These are phyloP conservation scores for Thamnophis sirtalis DNA, from an alignment of 2,113 vertebrate species.

Conservation along the genomic window DNA sequence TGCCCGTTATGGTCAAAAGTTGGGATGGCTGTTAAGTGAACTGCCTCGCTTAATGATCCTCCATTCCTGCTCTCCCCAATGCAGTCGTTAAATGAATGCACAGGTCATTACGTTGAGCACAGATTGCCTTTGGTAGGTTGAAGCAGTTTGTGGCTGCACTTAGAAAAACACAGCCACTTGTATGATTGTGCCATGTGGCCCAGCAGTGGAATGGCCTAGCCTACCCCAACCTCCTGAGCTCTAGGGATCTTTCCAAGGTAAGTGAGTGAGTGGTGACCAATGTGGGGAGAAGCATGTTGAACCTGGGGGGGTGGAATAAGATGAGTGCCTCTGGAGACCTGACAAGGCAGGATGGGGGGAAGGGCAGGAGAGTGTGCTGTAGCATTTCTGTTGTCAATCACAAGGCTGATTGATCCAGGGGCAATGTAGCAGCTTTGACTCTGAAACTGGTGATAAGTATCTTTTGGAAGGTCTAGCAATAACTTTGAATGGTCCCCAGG, in stretches of 20 bases:
- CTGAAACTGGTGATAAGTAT: neutral
- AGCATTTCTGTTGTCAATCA: neutral
- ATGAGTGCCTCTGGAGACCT: neutral
- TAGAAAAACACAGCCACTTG: neutral
- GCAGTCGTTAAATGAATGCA: neutral
- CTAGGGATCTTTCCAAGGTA: neutral
- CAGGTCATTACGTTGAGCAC: neutral
- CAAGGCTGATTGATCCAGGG: neutral
- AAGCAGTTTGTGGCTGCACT: neutral
- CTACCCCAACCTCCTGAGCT: neutral
- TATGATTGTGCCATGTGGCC: neutral
- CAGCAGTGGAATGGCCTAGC: neutral
- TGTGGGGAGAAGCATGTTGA: neutral
- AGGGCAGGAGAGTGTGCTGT: neutral
- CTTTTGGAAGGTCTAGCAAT: neutral
- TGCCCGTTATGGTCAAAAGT: neutral
- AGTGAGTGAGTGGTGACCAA: neutral
- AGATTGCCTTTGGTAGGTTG: neutral
- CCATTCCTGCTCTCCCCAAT: neutral
- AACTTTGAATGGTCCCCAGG: too few species aligned
- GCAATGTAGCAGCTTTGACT: neutral
- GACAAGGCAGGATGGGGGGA: neutral
- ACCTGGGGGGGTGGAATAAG: neutral
- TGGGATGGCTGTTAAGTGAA: neutral
- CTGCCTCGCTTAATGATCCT: neutral